Evolutionary conservation across 2,888 invertebrate genomes (phyloP).

Genomic region (Thera obeliscata): DNA sequence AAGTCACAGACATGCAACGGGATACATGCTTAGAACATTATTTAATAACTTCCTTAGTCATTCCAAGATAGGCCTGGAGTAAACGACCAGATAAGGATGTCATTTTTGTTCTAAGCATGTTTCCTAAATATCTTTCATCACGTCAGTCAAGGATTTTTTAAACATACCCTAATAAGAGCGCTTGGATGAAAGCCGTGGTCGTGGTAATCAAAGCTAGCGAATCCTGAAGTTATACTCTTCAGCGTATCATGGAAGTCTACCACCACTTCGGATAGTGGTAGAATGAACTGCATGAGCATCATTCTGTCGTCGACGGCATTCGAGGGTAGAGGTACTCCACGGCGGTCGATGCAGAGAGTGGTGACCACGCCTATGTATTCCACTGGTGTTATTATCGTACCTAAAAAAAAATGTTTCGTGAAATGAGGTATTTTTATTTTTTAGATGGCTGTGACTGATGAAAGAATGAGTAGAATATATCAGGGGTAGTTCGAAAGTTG

Average conservation of each 20-base stretch:
- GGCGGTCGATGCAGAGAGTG: constrained; percentile 89
- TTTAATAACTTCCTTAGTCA: no score
- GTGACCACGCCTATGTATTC: constrained; percentile 89
- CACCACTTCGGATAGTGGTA: constrained; percentile 97
- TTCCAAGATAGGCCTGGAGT: no score
- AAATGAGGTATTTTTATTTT: neutral
- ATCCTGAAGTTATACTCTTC: constrained; percentile 96
- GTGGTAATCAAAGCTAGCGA: constrained; percentile 97
- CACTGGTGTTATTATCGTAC: constrained; percentile 95
- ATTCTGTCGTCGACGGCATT: constrained; percentile 92
- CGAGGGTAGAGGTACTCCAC: constrained; percentile 87
- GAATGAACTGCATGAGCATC: constrained; percentile 90
- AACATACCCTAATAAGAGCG: constrained; percentile 89
- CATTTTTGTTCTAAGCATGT: no score
- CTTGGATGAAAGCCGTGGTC: constrained; percentile 92
- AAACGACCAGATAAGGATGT: no score
- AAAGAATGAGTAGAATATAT: no score
- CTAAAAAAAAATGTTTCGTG: constrained; percentile 61
- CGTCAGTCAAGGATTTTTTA: neutral
- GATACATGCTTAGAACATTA: no score
- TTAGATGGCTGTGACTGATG: no score
- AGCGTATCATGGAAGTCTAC: constrained; percentile 97
- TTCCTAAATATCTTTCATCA: no score
- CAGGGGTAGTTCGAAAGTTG: no score
- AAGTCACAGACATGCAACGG: no score